Base-by-base conservation (phyloP, 2,797 vertebrate species). In the Eulemur rubriventer region DNA sequence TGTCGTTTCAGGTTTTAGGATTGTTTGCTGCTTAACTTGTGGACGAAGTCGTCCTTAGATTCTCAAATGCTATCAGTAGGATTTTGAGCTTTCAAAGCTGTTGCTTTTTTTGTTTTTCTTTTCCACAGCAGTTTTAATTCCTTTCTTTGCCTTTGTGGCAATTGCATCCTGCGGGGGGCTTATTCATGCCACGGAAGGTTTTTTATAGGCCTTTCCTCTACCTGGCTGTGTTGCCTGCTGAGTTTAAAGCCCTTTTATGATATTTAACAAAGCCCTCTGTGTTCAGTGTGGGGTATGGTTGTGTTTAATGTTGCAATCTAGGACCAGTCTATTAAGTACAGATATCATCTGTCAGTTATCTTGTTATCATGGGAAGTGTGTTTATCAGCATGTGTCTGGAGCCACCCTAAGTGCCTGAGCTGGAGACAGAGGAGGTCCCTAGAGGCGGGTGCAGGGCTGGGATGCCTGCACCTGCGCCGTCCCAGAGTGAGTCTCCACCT, bases 61-160 rank as follows among this genome's bases (percentile, higher is more conserved):
- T 72, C 61, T 67, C 46, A 43, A 33, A 59, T 30, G 7, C 63
- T 35, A 14, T 18, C 59, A 41, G 1, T 82, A 43, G 67, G 65
- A 70, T 43, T 76, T 78, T 18, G 75, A 13, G 17, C 92, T 89
- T 73, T 83, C 57, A 30, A 33, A 73, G 80, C 84, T 35, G 38
- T 35, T 30, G 7, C 28, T 16, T 70, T 48, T 12, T 48, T 81
- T 38, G 6, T 41, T 50, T 28, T 2, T 4, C 35, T 61, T 75
- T 76, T 55, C 55, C 61, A 18, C 3, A 18, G 46, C 7, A 1
- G 76, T 79, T 20, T 81, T 79, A 91, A 86, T 88, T 87, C 75
- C 61, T 89, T 88, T 89, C 96, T 90, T 96, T 89, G 48, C 65
- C 79, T 78, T 83, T 65, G 35, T n/a, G 91, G 90, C 24, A 46